Percentiles rank a stretch among this genome's conserved stretches.
Evolutionary conservation across 1,140 invertebrate genomes (phyloP).

Genomic region (Mercenaria mercenaria): DNA sequence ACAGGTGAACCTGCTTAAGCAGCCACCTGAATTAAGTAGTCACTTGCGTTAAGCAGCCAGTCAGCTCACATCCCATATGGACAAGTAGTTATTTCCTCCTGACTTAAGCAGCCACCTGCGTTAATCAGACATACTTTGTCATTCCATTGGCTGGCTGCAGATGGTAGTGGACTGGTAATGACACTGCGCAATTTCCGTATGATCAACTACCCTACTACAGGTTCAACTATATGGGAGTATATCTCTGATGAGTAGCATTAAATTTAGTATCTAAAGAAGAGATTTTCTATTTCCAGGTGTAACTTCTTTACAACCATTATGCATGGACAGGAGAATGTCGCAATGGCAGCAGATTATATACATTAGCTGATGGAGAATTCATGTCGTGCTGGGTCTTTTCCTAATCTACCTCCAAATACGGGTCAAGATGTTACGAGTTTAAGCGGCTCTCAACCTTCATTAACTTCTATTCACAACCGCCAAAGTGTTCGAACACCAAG

Average conservation of each 20-base stretch:
- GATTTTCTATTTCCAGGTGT: not conserved
- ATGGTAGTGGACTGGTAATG: not conserved
- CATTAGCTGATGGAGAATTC: slow-evolving; percentile 1
- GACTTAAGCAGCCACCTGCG: no score
- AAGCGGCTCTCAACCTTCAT: not conserved
- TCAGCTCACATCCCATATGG: no score
- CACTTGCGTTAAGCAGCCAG: no score
- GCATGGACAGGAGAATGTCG: not conserved
- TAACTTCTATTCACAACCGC: not conserved
- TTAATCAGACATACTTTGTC: no score
- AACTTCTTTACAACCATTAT: not conserved
- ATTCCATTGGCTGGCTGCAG: not conserved
- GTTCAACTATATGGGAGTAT: not conserved
- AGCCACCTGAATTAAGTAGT: no score
- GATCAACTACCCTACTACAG: not conserved
- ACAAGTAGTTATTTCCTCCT: no score
- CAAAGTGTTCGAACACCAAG: not conserved
- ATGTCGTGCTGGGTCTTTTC: not conserved
- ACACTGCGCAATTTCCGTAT: not conserved
- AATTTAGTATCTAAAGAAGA: not conserved
- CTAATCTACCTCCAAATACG: slow-evolving; percentile 7
- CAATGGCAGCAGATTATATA: slow-evolving; percentile 16
- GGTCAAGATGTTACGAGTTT: not conserved
- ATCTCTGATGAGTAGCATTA: not conserved
- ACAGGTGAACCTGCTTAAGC: no score